These are phyloP conservation scores for Hyles vespertilio DNA, from an alignment of 1,140 invertebrate genomes.

Conservation along the genomic window DNA sequence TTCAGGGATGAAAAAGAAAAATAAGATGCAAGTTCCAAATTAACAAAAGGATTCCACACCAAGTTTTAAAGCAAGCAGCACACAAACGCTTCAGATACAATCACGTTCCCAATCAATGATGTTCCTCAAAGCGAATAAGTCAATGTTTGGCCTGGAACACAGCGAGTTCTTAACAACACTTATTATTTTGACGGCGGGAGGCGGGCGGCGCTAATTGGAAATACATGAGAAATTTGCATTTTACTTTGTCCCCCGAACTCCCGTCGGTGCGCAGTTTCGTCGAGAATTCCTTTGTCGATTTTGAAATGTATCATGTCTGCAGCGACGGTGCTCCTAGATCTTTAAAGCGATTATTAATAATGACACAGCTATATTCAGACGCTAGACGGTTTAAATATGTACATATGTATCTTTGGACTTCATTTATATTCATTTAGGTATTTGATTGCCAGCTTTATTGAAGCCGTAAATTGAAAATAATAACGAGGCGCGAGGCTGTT, in stretches of 20 bases:
- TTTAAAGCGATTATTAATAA: constrained; percentile 14
- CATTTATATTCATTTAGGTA: too few species aligned
- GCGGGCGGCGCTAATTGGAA: constrained; percentile 52
- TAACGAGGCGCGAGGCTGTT: too few species aligned
- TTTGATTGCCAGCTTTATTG: too few species aligned
- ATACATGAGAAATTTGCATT: constrained; percentile 71
- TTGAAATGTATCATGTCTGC: constrained; percentile 11
- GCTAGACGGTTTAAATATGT: not conserved
- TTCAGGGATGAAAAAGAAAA: too few species aligned
- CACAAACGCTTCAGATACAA: too few species aligned
- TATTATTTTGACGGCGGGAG: constrained; percentile 32
- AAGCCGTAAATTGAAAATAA: too few species aligned
- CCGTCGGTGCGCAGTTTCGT: constrained; percentile 35
- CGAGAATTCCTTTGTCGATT: constrained; percentile 40
- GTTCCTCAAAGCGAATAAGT: not conserved
- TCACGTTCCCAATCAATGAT: not conserved
- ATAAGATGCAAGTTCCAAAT: too few species aligned
- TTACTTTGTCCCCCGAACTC: constrained; percentile 60
- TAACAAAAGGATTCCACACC: too few species aligned
- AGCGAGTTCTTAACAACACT: constrained; percentile 15
- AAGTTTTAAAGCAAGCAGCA: too few species aligned
- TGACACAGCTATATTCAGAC: constrained; percentile 7
- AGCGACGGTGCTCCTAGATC: not conserved
- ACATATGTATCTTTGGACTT: too few species aligned
- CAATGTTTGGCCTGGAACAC: constrained; percentile 10